These are phyloP conservation scores for Parasteatoda lunata DNA, from an alignment of 2,888 invertebrate genomes.

Conservation along the genomic window DNA sequence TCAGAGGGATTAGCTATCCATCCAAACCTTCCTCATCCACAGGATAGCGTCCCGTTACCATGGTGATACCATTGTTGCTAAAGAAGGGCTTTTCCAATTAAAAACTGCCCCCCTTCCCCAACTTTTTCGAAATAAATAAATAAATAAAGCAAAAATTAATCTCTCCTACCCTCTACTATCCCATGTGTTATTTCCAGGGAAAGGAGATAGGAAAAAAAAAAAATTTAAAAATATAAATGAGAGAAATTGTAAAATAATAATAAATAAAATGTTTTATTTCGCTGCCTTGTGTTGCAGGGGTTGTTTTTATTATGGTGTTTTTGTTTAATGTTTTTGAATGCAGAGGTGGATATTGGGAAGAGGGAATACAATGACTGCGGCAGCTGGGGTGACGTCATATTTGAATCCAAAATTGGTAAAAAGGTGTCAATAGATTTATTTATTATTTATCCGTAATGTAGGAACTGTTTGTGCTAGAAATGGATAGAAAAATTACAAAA, in stretches of 20 bases:
- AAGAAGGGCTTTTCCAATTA: slow-evolving; percentile 63
- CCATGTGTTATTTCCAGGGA: neutral
- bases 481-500: too few species aligned
- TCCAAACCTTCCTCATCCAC: slow-evolving; percentile 2
- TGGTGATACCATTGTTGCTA: slow-evolving; percentile 56
- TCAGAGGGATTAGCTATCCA: slow-evolving; percentile 47
- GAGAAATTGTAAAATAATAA: slow-evolving; percentile 5
- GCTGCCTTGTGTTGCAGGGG: slow-evolving; percentile 8
- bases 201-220: slow-evolving; percentile 2
- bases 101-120: slow-evolving; percentile 49
- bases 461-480: too few species aligned
- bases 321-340: slow-evolving; percentile 20
- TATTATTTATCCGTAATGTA: too few species aligned
- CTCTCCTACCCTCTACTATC: slow-evolving; percentile 12
- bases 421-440: too few species aligned
- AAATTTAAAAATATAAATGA: slow-evolving; percentile 47
- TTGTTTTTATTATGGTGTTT: slow-evolving; percentile 36
- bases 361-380: neutral
- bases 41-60: slow-evolving; percentile 26
- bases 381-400: slow-evolving; percentile 61
- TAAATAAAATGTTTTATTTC: slow-evolving; percentile 4
- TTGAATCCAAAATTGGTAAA: neutral
- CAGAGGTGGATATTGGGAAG: slow-evolving; percentile 1
- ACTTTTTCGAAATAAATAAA: slow-evolving; percentile 44
- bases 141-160: slow-evolving; percentile 50